Conservation (phyloP, 2,888 invertebrate genomes). For the Epinotia ramella region DNA sequence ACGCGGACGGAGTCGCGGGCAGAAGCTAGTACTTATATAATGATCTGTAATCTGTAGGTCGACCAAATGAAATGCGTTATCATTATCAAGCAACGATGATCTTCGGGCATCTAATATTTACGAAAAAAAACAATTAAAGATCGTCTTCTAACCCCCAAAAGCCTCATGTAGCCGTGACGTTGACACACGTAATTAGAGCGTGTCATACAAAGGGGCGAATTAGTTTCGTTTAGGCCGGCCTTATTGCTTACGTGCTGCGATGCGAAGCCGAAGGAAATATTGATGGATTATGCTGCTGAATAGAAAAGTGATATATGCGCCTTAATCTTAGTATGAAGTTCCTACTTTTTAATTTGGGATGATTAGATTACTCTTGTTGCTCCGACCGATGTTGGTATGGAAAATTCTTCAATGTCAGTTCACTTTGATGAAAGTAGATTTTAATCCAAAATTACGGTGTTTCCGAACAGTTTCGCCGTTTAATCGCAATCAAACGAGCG, state of each 20-base stretch:
- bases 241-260: slow-evolving; percentile 79
- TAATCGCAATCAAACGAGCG: no score
- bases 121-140: slow-evolving; percentile 41
- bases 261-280: slow-evolving; percentile 55
- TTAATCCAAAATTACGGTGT: no score
- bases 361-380: background rate
- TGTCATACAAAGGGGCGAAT: slow-evolving; percentile 60
- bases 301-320: background rate
- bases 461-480: no score
- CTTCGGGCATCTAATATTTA: slow-evolving; percentile 5
- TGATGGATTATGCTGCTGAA: slow-evolving; percentile 3
- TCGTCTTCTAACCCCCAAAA: slow-evolving; percentile 60
- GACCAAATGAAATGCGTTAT: no score
- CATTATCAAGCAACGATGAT: background rate
- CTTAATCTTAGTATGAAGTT: background rate
- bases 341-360: background rate
- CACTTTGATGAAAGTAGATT: no score
- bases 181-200: slow-evolving; percentile 82
- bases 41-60: no score
- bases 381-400: background rate
- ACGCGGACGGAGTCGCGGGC: no score
- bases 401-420: background rate
- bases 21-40: no score
- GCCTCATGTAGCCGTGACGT: slow-evolving; percentile 61
- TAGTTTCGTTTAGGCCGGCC: slow-evolving; percentile 62